These are phyloP conservation scores for Drosophila arizonae DNA, from an alignment of 1,140 invertebrate species.

Conservation along the genomic window DNA sequence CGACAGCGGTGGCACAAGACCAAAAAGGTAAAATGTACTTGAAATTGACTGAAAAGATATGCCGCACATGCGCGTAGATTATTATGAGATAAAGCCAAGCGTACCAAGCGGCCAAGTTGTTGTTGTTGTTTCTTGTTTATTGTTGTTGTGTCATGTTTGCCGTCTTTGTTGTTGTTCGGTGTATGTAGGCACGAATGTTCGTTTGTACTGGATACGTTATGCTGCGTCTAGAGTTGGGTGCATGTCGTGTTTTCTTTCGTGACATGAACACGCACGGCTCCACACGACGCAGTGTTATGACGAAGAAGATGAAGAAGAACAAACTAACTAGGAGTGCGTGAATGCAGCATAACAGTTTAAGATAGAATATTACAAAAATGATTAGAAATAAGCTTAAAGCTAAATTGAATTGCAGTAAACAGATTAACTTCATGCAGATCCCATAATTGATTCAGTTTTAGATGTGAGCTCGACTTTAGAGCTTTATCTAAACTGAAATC, in stretches of 20 bases:
- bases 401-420: too few species aligned
- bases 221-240: background rate
- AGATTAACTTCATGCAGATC: too few species aligned
- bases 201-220: background rate
- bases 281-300: background rate
- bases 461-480: too few species aligned
- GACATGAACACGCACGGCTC: background rate
- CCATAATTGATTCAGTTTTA: too few species aligned
- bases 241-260: background rate
- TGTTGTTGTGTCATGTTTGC: conserved; percentile 4
- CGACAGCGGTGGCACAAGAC: conserved; percentile 41
- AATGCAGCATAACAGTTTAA: too few species aligned
- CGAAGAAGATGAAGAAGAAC: background rate
- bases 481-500: too few species aligned
- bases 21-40: conserved; percentile 70
- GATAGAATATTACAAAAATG: too few species aligned
- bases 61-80: conserved; percentile 78
- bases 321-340: background rate
- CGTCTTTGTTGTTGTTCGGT: background rate
- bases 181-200: background rate
- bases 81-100: conserved; percentile 71
- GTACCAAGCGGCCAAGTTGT: conserved; percentile 21
- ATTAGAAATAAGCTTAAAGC: too few species aligned
- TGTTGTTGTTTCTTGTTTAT: conserved; percentile 1
- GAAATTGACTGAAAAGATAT: conserved; percentile 78